Conservation (phyloP, 2,113 vertebrate species). For the Labeo rohita region DNA sequence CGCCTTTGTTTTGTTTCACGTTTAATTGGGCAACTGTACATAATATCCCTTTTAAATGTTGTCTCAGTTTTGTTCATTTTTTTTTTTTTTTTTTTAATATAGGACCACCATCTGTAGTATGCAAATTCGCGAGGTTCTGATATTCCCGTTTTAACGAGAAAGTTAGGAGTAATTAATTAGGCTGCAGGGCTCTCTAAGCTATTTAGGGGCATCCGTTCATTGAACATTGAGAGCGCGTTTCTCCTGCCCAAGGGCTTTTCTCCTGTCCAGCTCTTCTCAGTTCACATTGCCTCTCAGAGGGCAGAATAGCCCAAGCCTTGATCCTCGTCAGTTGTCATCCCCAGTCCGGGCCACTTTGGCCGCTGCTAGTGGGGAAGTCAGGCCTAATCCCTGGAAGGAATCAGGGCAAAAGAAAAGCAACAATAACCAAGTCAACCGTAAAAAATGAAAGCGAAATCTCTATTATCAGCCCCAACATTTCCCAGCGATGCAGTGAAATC, state of each 20-base stretch:
- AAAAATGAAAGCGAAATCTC: constrained; percentile 99
- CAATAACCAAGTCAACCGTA: constrained; percentile 99
- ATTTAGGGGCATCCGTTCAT: constrained; percentile 80
- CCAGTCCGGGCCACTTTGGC: constrained; percentile 94
- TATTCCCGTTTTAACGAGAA: constrained; percentile 64
- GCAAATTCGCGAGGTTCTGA: neutral
- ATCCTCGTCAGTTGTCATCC: constrained; percentile 98
- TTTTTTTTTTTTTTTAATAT: neutral
- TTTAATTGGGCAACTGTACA: neutral
- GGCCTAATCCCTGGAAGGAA: constrained; percentile 97
- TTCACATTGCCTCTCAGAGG: constrained; percentile 85
- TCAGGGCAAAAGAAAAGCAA: constrained; percentile 99
- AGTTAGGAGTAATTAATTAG: constrained; percentile 85
- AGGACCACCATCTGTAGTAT: constrained; percentile 42
- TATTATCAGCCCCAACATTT: constrained; percentile 98
- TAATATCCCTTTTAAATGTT: neutral
- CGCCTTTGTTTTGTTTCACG: neutral
- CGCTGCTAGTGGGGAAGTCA: constrained; percentile 98
- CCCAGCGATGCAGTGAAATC: constrained; percentile 98
- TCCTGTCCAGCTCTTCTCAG: constrained; percentile 83
- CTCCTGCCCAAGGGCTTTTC: constrained; percentile 20
- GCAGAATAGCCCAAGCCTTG: constrained; percentile 91
- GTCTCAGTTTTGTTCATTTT: neutral
- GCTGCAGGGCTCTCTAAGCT: constrained; percentile 72
- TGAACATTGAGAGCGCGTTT: constrained; percentile 80